Base-by-base conservation (phyloP, 2,113 vertebrate species). In the Pleuronectes platessa region DNA sequence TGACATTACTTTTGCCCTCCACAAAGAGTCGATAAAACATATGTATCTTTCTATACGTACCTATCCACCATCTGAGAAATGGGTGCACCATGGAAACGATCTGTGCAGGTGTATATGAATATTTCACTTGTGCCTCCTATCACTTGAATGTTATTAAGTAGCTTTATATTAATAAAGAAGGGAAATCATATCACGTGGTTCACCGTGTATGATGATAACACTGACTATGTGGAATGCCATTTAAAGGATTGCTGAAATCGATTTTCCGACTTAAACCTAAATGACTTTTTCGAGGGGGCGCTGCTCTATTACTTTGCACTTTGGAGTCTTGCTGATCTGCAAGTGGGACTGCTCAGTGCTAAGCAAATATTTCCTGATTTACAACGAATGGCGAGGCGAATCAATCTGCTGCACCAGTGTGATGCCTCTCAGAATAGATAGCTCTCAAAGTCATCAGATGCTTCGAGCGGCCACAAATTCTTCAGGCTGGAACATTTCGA, bases 361-460 rank as follows among this genome's bases (percentile, higher is more conserved):
- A 53, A 77, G 58, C 40, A 37, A 55, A 10, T 55, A 45, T 72
- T 68, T 27, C 72, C 40, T 74, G 45, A 71, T 81, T 85, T 65
- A 26, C 67, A 71, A 62, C 60, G 26, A 64, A 76, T 76, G 70
- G 61, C 54, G 20, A 62, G 45, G 35, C 61, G n/a, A 14, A 79
- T 61, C 73, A 74, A 74, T 40, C 67, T 58, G 54, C 63, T 65
- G 72, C 61, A 51, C 27, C 69, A 79, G 67, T 42, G 59, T 47
- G 31, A 64, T 70, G 63, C 75, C 72, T 70, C 66, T 90, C 24
- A n/a, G 71, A 71, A 83, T 78, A 76, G 79, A 71, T 61, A 87
- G 54, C 10, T 82, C 87, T 88, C 62, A 79, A 87, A 86, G 81
- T 84, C 71, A 82, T 81, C 76, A 86, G 84, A 83, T 76, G 69